These are phyloP conservation scores for Eremophila alpestris DNA, from an alignment of 2,797 vertebrate species.

Conservation along the genomic window DNA sequence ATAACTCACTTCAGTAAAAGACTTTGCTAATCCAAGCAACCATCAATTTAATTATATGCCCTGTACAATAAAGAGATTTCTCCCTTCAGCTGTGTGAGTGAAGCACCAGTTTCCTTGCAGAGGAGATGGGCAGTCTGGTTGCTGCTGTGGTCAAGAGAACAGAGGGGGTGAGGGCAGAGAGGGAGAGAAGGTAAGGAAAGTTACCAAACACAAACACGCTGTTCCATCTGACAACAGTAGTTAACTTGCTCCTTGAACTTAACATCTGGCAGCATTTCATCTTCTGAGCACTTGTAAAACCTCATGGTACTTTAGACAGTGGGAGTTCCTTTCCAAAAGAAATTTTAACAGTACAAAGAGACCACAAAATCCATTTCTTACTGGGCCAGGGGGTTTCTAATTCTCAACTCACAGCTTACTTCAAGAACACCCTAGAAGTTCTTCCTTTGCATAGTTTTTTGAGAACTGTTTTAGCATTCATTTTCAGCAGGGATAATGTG, in stretches of 20 bases:
- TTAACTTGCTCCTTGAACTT: slow-evolving; percentile 64
- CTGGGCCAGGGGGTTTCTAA: slow-evolving; percentile 41
- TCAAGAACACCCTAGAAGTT: background rate
- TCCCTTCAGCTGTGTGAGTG: background rate
- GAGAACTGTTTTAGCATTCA: background rate
- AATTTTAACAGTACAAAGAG: slow-evolving; percentile 70
- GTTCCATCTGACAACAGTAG: slow-evolving; percentile 53
- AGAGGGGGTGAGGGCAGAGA: background rate
- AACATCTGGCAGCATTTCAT: slow-evolving; percentile 79
- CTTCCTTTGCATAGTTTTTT: background rate
- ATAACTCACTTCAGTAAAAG: background rate
- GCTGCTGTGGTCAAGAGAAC: background rate
- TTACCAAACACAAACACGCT: slow-evolving; percentile 28
- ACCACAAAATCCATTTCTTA: slow-evolving; percentile 63
- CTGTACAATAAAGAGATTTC: background rate
- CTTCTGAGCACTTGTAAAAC: slow-evolving; percentile 77
- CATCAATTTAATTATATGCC: background rate
- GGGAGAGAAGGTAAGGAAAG: background rate
- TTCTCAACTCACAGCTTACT: slow-evolving; percentile 26
- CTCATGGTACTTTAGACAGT: slow-evolving; percentile 70
- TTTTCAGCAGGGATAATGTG: slow-evolving; percentile 6
- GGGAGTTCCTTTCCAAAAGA: slow-evolving; percentile 69
- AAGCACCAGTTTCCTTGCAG: background rate
- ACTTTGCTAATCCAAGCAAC: background rate
- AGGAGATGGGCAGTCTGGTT: background rate